phyloP scores from a whole-genome alignment of 2,888 invertebrate genomes.

The Trichogramma dendrolimi region DNA sequence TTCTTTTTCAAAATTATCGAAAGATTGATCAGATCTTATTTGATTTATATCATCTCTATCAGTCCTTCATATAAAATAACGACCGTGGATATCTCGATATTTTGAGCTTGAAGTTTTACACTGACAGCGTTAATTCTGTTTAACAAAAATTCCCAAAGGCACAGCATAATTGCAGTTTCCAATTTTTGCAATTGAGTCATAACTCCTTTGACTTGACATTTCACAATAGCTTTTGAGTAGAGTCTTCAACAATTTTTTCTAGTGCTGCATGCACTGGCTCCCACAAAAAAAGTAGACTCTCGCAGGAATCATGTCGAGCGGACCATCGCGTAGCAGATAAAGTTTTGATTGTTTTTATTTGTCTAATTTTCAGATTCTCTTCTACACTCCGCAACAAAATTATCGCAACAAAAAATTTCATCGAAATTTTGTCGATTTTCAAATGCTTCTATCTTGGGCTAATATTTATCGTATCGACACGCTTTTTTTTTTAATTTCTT shows the following conservation, averaged over 20 bases:
- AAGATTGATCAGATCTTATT: conserved; percentile 10
- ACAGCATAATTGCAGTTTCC: conserved; percentile 16
- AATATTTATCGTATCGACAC: too few species aligned
- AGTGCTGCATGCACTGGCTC: conserved; percentile 10
- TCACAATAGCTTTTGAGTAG: conserved; percentile 14
- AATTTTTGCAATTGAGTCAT: conserved; percentile 9
- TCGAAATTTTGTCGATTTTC: too few species aligned
- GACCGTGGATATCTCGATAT: conserved; percentile 13
- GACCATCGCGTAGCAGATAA: conserved; percentile 25
- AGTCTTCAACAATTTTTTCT: conserved; percentile 20
- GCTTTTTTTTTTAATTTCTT: too few species aligned
- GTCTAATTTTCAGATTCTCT: too few species aligned
- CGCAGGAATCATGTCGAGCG: conserved; percentile 22
- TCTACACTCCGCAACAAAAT: too few species aligned
- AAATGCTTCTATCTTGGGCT: too few species aligned
- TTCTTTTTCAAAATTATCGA: conserved; percentile 16
- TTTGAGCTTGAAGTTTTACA: conserved; percentile 17
- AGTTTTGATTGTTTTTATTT: conserved; percentile 17
- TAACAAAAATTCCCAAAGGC: conserved; percentile 21
- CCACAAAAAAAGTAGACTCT: conserved; percentile 17
- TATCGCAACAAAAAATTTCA: too few species aligned
- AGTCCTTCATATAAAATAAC: conserved; percentile 19
- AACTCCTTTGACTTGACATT: conserved; percentile 21
- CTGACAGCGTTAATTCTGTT: conserved; percentile 20
- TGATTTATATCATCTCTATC: conserved; percentile 7